Percentiles rank a stretch among this genome's conserved stretches.
Conservation (phyloP, 2,888 invertebrate species). For the Schrankia costaestrigalis region DNA sequence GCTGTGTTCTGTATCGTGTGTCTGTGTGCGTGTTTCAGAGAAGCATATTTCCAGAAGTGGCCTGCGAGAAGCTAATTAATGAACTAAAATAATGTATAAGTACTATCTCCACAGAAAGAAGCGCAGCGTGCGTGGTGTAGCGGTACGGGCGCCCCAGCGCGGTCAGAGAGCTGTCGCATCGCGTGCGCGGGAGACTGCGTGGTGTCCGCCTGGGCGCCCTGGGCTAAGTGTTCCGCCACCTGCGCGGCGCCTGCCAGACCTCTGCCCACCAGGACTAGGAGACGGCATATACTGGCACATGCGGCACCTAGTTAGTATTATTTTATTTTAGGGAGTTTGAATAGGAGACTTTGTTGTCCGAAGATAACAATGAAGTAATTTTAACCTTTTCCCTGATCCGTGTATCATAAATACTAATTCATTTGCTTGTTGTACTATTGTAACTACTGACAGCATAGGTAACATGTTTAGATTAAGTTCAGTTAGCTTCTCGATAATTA, state of each 20-base stretch:
- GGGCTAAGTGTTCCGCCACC: constrained; percentile 74
- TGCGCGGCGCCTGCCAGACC: constrained; percentile 58
- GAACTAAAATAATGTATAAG: no score
- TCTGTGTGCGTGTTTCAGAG: no score
- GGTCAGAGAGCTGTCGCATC: constrained; percentile 81
- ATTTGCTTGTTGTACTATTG: no score
- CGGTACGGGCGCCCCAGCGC: constrained; percentile 66
- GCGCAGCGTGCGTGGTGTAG: constrained; percentile 77
- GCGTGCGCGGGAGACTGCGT: constrained; percentile 86
- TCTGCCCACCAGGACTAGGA: constrained; percentile 48
- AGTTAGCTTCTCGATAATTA: no score
- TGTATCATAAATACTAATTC: no score
- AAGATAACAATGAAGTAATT: no score
- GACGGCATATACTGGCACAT: constrained; percentile 62
- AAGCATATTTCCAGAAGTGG: no score
- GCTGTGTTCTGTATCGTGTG: no score
- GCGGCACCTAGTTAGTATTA: constrained; percentile 55
- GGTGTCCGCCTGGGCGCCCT: constrained; percentile 82
- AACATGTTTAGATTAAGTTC: no score
- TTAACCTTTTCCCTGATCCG: no score
- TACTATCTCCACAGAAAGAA: constrained; percentile 66
- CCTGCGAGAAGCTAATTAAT: no score
- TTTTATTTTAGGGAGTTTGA: not conserved
- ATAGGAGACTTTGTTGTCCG: not conserved
- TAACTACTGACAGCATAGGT: no score